phyloP scores from a whole-genome alignment of 2,888 invertebrate species.

The Drosophila parthenogenetica region DNA sequence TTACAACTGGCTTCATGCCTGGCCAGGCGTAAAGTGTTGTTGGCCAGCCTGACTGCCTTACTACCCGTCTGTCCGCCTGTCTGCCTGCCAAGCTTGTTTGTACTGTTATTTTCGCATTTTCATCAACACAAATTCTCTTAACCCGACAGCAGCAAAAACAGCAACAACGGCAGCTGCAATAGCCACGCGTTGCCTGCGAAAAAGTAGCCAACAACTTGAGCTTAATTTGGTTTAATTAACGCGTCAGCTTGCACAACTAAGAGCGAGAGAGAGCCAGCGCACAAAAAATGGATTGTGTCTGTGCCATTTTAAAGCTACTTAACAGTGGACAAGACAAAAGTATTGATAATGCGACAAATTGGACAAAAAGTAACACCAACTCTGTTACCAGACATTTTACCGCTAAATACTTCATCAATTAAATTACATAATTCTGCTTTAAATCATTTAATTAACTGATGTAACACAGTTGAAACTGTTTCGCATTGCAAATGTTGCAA shows the following conservation, averaged over 20 bases:
- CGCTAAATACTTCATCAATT: background rate
- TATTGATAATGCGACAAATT: constrained; percentile 6
- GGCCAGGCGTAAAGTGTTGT: constrained; percentile 38
- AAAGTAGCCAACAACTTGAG: constrained; percentile 47
- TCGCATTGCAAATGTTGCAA: too few relatives aligned
- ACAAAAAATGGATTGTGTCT: background rate
- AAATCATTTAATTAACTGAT: too few relatives aligned
- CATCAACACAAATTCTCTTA: constrained; percentile 68
- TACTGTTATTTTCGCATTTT: constrained; percentile 70
- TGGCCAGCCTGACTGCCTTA: constrained; percentile 13
- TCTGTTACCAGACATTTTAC: background rate
- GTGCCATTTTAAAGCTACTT: constrained; percentile 16
- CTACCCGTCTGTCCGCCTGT: constrained; percentile 2
- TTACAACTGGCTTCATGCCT: constrained; percentile 46
- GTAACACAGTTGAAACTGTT: too few relatives aligned
- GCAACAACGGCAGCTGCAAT: constrained; percentile 26
- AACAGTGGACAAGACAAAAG: constrained; percentile 13
- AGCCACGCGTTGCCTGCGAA: constrained; percentile 35
- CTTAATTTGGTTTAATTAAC: constrained; percentile 75
- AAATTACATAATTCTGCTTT: too few relatives aligned
- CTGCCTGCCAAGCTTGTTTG: constrained; percentile 39
- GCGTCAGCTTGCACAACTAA: constrained; percentile 41
- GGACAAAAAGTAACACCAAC: background rate
- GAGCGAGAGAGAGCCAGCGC: background rate
- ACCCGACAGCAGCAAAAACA: constrained; percentile 23